Conservation (phyloP, 2,888 invertebrate genomes). For the Acanthosepion lycidas region DNA sequence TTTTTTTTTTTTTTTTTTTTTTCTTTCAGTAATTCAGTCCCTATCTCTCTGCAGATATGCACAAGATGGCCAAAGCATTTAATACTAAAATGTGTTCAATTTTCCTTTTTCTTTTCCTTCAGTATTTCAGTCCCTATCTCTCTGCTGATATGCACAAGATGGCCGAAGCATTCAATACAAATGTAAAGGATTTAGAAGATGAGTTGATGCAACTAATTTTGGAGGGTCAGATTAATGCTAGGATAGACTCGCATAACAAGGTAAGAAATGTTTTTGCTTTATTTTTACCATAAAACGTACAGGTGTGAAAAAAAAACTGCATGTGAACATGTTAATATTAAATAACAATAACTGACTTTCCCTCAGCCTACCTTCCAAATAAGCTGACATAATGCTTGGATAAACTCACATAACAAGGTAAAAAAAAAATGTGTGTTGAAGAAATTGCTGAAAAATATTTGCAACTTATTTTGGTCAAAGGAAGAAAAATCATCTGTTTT, state of each 20-base stretch:
- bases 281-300: too few species aligned
- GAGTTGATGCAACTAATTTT: constrained; percentile 97
- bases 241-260: constrained; percentile 98
- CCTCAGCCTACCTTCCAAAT: too few species aligned
- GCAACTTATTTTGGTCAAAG: too few species aligned
- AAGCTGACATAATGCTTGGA: too few species aligned
- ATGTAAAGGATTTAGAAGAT: constrained; percentile 91
- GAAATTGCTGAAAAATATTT: too few species aligned
- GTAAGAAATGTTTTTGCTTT: constrained; percentile 66
- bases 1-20: too few species aligned
- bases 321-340: too few species aligned
- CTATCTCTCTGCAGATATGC: constrained; percentile 96
- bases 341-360: too few species aligned
- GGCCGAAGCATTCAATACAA: constrained; percentile 96
- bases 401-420: too few species aligned
- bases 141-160: constrained; percentile 97
- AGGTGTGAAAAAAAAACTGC: too few species aligned
- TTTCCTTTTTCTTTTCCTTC: constrained; percentile 53
- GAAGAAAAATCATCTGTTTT: too few species aligned
- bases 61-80: constrained; percentile 95
- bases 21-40: constrained; percentile 83
- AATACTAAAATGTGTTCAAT: constrained; percentile 86
- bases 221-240: constrained; percentile 95
- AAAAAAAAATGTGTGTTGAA: too few species aligned
- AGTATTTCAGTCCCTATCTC: constrained; percentile 89